A percentile compares a stretch with the other conserved stretches of the same genome.
Evolutionary conservation across 2,113 vertebrate species (phyloP).

Genomic region (Synodontis membranacea): DNA sequence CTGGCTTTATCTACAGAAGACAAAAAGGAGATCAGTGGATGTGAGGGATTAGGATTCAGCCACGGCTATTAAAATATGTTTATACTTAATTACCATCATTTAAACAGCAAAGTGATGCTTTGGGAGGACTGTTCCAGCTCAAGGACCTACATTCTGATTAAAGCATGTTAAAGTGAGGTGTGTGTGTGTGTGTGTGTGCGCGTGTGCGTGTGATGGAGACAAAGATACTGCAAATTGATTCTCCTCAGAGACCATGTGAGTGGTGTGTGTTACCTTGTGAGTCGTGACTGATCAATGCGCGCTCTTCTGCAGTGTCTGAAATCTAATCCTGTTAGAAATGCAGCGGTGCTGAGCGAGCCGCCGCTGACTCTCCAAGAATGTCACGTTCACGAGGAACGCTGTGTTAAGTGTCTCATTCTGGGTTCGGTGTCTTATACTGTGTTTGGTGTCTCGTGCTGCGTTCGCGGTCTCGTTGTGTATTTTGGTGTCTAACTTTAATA

Average conservation of each 20-base stretch:
- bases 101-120: neutral
- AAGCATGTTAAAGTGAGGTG: neutral
- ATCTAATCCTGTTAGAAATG: slow-evolving; percentile 18
- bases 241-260: slow-evolving; percentile 5
- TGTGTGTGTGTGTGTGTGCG: neutral
- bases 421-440: neutral
- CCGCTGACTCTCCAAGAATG: neutral
- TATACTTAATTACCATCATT: slow-evolving; percentile 1
- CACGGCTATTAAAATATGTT: neutral
- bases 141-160: neutral
- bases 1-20: neutral
- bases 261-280: slow-evolving; percentile 11
- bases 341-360: neutral
- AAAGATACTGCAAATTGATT: slow-evolving; percentile 7
- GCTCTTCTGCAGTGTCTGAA: slow-evolving; percentile 24
- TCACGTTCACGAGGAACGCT: neutral
- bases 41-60: neutral
- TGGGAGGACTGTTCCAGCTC: neutral
- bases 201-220: neutral
- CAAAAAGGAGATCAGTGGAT: neutral
- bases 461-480: neutral
- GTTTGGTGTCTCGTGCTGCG: too few species aligned
- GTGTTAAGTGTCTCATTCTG: neutral
- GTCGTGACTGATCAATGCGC: slow-evolving; percentile 36
- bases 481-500: neutral